phyloP scores from a whole-genome alignment of 2,113 vertebrate species.

The Scalopus aquaticus region DNA sequence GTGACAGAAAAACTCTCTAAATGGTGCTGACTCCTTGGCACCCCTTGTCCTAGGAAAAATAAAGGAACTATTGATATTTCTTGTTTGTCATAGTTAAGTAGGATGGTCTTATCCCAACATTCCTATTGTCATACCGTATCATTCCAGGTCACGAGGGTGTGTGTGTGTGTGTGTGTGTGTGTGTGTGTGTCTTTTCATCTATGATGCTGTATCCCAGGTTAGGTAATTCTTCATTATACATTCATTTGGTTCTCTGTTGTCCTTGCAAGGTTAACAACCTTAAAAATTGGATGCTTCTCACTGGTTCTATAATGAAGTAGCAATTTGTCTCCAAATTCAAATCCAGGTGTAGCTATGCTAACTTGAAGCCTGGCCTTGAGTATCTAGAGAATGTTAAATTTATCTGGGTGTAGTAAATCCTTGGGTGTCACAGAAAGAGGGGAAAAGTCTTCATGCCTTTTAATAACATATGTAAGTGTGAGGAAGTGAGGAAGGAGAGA shows the following conservation, averaged over 20 bases:
- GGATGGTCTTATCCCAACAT: not conserved
- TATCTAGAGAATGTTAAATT: conserved; percentile 73
- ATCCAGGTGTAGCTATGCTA: conserved; percentile 80
- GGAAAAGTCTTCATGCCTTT: not conserved
- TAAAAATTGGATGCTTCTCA: conserved; percentile 81
- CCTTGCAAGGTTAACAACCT: conserved; percentile 83
- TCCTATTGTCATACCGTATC: not conserved
- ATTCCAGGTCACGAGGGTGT: not conserved
- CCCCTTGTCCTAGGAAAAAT: not conserved
- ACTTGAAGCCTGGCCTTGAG: conserved; percentile 79
- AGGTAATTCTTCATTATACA: conserved; percentile 73
- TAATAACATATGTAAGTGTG: not conserved
- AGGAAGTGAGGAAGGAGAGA: not conserved
- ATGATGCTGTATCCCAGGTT: conserved; percentile 69
- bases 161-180: not conserved
- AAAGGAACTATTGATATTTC: not conserved
- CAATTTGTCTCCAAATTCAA: conserved; percentile 82
- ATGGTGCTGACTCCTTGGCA: not conserved
- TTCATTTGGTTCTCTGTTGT: conserved; percentile 80
- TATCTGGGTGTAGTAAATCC: conserved; percentile 1
- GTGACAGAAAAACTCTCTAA: not conserved
- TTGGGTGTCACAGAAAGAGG: not conserved
- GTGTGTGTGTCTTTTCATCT: conserved; percentile 40
- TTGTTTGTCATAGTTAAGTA: not conserved
- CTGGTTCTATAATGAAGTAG: conserved; percentile 83